Conservation (phyloP, 2,888 invertebrate genomes). For the Drosophila lacicola region DNA sequence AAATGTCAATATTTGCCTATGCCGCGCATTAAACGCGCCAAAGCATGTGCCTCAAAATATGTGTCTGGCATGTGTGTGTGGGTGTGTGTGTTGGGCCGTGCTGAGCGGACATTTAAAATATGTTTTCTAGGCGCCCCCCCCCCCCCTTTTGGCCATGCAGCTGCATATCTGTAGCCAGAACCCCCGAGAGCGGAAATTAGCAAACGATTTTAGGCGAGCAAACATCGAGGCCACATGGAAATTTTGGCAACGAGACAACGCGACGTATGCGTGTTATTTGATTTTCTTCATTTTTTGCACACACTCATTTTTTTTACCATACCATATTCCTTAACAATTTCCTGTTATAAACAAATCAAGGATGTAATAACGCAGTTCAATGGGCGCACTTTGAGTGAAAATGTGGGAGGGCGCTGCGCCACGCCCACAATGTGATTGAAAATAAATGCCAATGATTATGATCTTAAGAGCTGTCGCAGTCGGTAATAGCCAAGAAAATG, state of each 20-base stretch:
- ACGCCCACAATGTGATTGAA: constrained; percentile 47
- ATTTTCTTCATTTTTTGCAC: constrained; percentile 44
- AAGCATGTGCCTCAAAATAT: constrained; percentile 55
- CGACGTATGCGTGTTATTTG: constrained; percentile 67
- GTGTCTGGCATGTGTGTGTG: constrained; percentile 3
- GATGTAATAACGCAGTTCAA: constrained; percentile 82
- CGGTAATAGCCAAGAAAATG: constrained; percentile 59
- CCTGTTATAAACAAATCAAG: constrained; percentile 79
- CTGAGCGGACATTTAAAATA: constrained; percentile 59
- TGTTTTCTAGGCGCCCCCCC: constrained; percentile 28
- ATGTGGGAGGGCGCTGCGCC: neutral
- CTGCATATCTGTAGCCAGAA: constrained; percentile 47
- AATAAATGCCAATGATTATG: constrained; percentile 73
- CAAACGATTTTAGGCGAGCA: constrained; percentile 69
- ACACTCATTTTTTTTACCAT: constrained; percentile 18
- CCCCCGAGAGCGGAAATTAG: constrained; percentile 74
- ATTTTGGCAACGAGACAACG: constrained; percentile 33
- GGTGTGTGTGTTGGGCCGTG: neutral
- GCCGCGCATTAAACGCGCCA: constrained; percentile 63
- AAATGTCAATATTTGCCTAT: constrained; percentile 80
- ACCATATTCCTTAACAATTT: constrained; percentile 73
- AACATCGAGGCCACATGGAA: constrained; percentile 1
- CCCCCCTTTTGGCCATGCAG: constrained; percentile 2
- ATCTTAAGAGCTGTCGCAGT: constrained; percentile 68
- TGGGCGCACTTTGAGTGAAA: constrained; percentile 43